Evolutionary conservation across 2,113 vertebrate genomes (phyloP).

Genomic region (Catharus minimus): DNA sequence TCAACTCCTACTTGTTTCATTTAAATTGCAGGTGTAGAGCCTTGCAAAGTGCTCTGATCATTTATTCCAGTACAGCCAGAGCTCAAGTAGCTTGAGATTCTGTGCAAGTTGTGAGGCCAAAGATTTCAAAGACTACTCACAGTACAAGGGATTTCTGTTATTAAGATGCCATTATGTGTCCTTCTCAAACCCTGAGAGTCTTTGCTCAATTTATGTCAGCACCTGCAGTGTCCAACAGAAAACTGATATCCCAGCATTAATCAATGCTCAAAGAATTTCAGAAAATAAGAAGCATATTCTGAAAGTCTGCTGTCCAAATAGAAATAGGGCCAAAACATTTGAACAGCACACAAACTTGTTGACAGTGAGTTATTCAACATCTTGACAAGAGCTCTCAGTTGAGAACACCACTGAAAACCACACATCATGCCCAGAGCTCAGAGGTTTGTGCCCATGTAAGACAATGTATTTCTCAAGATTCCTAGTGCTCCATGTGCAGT

Average conservation of each 20-base stretch:
- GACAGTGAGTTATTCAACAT: constrained; percentile 4
- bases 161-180: neutral
- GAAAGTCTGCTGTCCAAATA: neutral
- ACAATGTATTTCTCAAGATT: neutral
- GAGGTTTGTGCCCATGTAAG: constrained; percentile 18
- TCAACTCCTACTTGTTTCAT: neutral
- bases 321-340: neutral
- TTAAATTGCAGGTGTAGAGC: neutral
- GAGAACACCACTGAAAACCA: neutral
- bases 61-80: neutral
- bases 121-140: neutral
- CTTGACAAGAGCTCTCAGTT: neutral
- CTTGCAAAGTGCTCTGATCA: neutral
- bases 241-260: neutral
- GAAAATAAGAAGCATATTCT: neutral
- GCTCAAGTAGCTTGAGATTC: neutral
- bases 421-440: neutral
- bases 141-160: neutral
- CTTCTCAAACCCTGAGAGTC: neutral
- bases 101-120: neutral
- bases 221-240: neutral
- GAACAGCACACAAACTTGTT: neutral
- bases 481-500: neutral
- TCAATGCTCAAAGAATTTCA: neutral
- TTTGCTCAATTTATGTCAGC: neutral